Evolutionary conservation across 2,797 vertebrate species (phyloP).

Genomic region (Pangasius larnaudii): DNA sequence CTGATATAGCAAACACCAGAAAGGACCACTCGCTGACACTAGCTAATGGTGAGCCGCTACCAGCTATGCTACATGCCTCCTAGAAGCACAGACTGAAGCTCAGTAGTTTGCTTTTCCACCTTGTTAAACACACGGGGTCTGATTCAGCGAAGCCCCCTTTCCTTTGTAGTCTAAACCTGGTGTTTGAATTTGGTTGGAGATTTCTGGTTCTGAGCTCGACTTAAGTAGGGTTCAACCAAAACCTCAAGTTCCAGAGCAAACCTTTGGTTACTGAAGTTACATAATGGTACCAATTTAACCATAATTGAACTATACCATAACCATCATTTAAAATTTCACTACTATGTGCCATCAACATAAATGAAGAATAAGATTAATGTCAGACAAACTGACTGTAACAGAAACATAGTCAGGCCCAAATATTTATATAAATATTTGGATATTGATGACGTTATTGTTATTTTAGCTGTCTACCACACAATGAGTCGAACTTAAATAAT

Average conservation of each 20-base stretch:
- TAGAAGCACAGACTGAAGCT: not conserved
- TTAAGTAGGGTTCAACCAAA: not conserved
- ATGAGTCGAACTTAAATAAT: not conserved
- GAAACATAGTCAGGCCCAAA: not conserved
- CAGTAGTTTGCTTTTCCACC: not conserved
- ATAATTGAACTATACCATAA: not conserved
- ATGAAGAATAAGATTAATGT: not conserved
- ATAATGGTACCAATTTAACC: not conserved
- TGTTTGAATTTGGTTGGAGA: not conserved
- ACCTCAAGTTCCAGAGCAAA: not conserved
- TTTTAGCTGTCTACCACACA: not conserved
- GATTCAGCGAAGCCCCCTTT: not conserved
- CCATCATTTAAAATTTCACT: not conserved
- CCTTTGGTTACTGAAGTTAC: not conserved
- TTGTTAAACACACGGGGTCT: not conserved
- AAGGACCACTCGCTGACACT: not conserved
- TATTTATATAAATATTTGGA: not conserved
- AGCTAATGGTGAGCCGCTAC: not conserved
- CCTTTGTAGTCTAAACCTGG: not conserved
- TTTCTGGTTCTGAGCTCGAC: not conserved
- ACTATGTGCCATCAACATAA: not conserved
- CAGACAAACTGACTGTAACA: not conserved
- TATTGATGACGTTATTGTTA: too few relatives aligned
- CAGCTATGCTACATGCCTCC: not conserved
- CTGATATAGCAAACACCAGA: constrained; percentile 4